Percentiles rank a stretch among this genome's conserved stretches.
Evolutionary conservation across 2,797 vertebrate species (phyloP).

Genomic region (Pseudotriccus pelzelni): DNA sequence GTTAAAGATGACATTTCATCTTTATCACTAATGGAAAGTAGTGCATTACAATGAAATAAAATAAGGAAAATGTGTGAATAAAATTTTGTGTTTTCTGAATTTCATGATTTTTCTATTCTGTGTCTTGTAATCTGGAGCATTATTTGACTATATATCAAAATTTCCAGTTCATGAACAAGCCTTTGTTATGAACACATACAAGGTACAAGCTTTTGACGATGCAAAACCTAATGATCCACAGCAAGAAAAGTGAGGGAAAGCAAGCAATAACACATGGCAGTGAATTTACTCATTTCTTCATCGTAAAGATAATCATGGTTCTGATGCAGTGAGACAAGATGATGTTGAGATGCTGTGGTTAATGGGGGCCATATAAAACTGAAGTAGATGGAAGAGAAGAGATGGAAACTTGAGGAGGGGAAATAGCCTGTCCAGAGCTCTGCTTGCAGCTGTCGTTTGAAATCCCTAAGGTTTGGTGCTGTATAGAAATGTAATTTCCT

Average conservation of each 20-base stretch:
- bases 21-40: background rate
- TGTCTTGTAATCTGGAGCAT: background rate
- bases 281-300: conserved; percentile 8
- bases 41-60: background rate
- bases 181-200: background rate
- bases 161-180: background rate
- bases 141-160: background rate
- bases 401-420: background rate
- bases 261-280: background rate
- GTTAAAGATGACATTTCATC: conserved; percentile 1
- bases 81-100: background rate
- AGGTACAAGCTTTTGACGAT: background rate
- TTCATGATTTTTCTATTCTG: background rate
- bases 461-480: background rate
- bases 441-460: background rate
- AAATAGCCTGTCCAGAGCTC: background rate
- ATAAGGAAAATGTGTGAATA: background rate
- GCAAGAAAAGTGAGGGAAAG: background rate
- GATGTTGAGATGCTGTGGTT: background rate
- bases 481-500: background rate
- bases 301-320: background rate
- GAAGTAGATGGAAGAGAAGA: background rate
- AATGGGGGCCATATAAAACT: background rate
- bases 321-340: background rate
- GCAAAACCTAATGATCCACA: conserved; percentile 4